Conservation (phyloP, 2,797 vertebrate genomes). For the Acipenser ruthenus region DNA sequence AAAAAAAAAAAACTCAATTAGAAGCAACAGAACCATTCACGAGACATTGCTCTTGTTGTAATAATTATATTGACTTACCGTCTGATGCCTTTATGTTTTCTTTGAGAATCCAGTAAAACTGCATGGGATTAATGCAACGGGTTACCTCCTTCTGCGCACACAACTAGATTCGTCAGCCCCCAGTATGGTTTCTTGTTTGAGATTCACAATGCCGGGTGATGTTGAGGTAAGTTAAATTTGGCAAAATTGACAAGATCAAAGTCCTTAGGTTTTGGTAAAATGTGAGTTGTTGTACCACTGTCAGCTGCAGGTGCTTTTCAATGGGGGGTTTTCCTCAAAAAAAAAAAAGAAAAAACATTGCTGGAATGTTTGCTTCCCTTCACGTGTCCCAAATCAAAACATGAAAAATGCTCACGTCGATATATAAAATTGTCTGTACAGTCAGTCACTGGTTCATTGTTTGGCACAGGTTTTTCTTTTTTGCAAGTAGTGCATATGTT, state of each 20-base stretch:
- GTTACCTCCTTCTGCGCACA: conserved; percentile 17
- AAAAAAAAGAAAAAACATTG: conserved; percentile 65
- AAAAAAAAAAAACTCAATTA: too few species aligned
- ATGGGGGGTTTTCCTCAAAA: conserved; percentile 57
- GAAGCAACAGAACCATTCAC: too few species aligned
- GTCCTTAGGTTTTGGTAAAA: conserved; percentile 89
- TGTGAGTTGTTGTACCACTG: conserved; percentile 73
- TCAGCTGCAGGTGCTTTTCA: conserved; percentile 89
- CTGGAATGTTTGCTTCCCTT: conserved; percentile 78
- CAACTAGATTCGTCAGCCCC: conserved; percentile 40
- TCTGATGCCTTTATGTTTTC: not conserved
- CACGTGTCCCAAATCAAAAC: conserved; percentile 78
- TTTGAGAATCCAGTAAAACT: conserved; percentile 2
- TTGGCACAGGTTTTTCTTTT: conserved; percentile 85
- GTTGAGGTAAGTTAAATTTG: conserved; percentile 97
- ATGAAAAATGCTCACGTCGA: conserved; percentile 85
- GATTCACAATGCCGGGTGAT: conserved; percentile 75
- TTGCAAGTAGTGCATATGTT: conserved; percentile 93
- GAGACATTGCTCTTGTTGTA: too few species aligned
- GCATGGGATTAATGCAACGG: not conserved
- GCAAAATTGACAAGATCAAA: conserved; percentile 74
- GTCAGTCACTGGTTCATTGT: conserved; percentile 92
- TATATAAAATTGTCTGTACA: conserved; percentile 86
- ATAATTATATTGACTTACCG: not conserved
- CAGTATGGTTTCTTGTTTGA: conserved; percentile 55